These are phyloP conservation scores for Tylochromis polylepis DNA, from an alignment of 2,113 vertebrate genomes.

Conservation along the genomic window DNA sequence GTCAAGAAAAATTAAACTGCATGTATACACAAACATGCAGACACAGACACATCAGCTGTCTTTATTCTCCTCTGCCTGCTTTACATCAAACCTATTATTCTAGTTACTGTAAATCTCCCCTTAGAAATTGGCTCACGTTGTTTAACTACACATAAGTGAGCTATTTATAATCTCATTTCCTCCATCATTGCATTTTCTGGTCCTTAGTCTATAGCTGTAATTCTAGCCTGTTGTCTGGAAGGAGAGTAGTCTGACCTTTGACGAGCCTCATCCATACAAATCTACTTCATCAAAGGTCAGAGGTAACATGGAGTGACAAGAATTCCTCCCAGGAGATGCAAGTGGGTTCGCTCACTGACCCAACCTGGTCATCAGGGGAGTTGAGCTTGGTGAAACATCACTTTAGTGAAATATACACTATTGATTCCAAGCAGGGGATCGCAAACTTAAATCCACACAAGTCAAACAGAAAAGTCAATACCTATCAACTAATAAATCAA, in stretches of 20 bases:
- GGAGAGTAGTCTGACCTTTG: not conserved
- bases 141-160: not conserved
- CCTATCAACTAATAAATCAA: not conserved
- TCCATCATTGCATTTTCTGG: not conserved
- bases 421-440: not conserved
- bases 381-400: constrained; percentile 1
- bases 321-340: not conserved
- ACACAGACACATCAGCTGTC: not conserved
- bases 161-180: constrained; percentile 15
- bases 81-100: not conserved
- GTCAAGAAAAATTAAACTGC: not conserved
- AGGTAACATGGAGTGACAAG: constrained; percentile 22
- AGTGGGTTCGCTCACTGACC: constrained; percentile 3
- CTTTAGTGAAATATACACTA: not conserved
- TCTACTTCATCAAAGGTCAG: constrained; percentile 36
- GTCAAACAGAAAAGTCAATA: not conserved
- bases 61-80: not conserved
- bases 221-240: not conserved
- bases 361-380: not conserved
- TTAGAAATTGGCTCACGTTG: constrained; percentile 14
- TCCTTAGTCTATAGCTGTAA: constrained; percentile 4
- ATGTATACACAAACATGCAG: not conserved
- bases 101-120: not conserved
- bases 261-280: constrained; percentile 20
- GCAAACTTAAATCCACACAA: not conserved